Conservation (phyloP, 1,140 invertebrate species). For the Myzus persicae region DNA sequence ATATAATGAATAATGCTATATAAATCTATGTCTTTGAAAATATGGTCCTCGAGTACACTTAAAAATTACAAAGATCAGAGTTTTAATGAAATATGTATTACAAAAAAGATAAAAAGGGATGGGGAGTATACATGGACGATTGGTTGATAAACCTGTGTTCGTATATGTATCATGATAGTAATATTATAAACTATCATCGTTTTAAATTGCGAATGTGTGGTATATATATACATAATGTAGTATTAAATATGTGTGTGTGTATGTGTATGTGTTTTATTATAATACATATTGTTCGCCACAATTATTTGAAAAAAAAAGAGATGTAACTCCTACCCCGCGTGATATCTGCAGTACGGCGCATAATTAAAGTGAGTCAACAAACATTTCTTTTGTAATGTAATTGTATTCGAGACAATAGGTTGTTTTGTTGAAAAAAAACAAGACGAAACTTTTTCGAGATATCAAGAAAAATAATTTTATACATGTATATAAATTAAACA, state of each 20-base stretch:
- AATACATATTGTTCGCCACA: background rate
- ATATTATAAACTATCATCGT: too few species aligned
- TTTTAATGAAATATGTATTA: background rate
- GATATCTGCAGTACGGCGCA: background rate
- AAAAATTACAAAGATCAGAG: background rate
- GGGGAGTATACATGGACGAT: background rate
- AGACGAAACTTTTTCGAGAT: conserved; percentile 2
- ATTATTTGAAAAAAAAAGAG: background rate
- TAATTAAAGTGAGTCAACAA: background rate
- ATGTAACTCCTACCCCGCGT: background rate
- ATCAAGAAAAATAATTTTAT: background rate
- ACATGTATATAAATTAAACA: background rate
- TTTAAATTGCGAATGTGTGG: background rate
- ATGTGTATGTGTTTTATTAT: background rate
- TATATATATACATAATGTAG: background rate
- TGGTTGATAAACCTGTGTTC: background rate
- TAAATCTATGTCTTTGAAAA: background rate
- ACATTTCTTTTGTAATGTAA: background rate
- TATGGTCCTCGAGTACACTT: background rate
- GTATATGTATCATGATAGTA: background rate
- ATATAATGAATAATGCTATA: background rate
- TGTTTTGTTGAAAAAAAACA: background rate
- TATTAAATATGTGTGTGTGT: background rate
- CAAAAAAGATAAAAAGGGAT: background rate
- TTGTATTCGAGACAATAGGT: background rate